Percentiles rank a stretch among this genome's conserved stretches.
Evolutionary conservation across 2,113 vertebrate genomes (phyloP).

Genomic region (Formicarius rufipectus): DNA sequence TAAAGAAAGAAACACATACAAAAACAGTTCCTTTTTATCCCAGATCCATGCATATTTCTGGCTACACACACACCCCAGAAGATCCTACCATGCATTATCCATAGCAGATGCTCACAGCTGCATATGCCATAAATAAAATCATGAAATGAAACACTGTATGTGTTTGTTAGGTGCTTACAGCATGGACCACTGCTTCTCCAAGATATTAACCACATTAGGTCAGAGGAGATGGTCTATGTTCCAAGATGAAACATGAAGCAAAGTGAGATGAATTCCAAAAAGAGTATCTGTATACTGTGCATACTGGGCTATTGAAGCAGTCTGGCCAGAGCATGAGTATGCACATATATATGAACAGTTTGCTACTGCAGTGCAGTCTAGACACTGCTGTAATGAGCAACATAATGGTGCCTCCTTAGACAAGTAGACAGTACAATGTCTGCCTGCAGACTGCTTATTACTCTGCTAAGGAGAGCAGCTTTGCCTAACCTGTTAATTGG

Average conservation of each 20-base stretch:
- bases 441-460: background rate
- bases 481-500: background rate
- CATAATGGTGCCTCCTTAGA: background rate
- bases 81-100: slow-evolving; percentile 10
- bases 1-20: background rate
- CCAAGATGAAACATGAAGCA: background rate
- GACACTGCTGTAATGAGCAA: background rate
- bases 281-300: accelerated
- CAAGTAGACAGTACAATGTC: background rate
- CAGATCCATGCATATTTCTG: background rate
- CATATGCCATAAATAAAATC: background rate
- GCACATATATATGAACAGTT: background rate
- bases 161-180: slow-evolving; percentile 35
- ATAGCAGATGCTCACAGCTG: slow-evolving; percentile 35
- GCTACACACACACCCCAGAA: background rate
- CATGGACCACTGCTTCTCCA: slow-evolving; percentile 14
- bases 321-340: background rate
- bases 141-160: background rate
- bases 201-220: background rate
- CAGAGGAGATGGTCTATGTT: background rate
- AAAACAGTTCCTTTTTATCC: background rate
- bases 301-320: background rate
- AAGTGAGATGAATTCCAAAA: background rate
- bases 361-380: background rate
- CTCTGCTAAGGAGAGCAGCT: background rate